Conservation (phyloP, 2,888 invertebrate genomes). For the Agonopterix heracliana region DNA sequence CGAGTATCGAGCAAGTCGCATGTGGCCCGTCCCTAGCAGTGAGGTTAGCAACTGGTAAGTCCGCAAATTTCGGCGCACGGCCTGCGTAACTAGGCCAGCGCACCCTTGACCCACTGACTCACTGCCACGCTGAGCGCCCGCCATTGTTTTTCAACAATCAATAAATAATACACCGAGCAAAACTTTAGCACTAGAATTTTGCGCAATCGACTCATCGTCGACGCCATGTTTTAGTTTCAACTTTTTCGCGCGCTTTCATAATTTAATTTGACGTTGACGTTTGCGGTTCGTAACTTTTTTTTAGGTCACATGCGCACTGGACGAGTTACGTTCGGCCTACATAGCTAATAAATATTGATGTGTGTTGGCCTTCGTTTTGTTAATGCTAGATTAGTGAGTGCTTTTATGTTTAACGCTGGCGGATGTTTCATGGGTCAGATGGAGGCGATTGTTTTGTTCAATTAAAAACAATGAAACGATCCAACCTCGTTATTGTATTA, state of each 20-base stretch:
- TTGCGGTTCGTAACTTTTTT: slow-evolving; percentile 20
- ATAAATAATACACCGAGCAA: slow-evolving; percentile 70
- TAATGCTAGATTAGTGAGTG: slow-evolving; percentile 39
- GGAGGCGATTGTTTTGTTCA: slow-evolving; percentile 9
- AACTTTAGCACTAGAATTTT: slow-evolving; percentile 57
- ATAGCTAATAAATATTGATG: slow-evolving; percentile 44
- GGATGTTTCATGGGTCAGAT: slow-evolving; percentile 10
- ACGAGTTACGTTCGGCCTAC: slow-evolving; percentile 27
- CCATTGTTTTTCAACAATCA: slow-evolving; percentile 75
- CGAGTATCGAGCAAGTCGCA: slow-evolving; percentile 6
- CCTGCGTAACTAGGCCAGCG: slow-evolving; percentile 65
- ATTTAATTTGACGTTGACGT: slow-evolving; percentile 22
- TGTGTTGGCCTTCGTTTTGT: slow-evolving; percentile 39
- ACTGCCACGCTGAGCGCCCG: slow-evolving; percentile 66
- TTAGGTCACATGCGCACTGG: slow-evolving; percentile 31
- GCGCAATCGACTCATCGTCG: slow-evolving; percentile 55
- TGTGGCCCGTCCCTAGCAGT: slow-evolving; percentile 42
- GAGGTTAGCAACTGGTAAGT: slow-evolving; percentile 66
- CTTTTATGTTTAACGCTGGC: slow-evolving; percentile 16
- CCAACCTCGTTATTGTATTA: slow-evolving; percentile 56
- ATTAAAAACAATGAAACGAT: slow-evolving; percentile 51
- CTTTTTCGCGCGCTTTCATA: slow-evolving; percentile 44
- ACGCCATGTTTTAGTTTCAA: slow-evolving; percentile 34
- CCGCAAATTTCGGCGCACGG: slow-evolving; percentile 71
- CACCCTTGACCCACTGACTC: slow-evolving; percentile 74